Base-by-base conservation (phyloP, 2,888 invertebrate species). In the Phania funesta region DNA sequence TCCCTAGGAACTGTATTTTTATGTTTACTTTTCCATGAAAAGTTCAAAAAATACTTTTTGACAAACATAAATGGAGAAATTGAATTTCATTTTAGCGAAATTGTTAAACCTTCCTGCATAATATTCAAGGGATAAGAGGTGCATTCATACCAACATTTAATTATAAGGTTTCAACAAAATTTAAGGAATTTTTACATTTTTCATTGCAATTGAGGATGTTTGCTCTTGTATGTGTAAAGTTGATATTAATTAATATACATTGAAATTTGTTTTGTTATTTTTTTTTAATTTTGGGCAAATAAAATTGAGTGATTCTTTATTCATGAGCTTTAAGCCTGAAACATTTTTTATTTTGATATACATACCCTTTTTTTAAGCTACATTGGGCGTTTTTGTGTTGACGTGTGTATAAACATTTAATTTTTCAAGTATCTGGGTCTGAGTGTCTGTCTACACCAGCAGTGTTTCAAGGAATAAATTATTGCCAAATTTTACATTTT, bases 331-430 rank as follows among this genome's bases (percentile, higher is more conserved):
- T 65, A 65, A 71, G 52, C 76, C 65, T 29, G 11, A 54, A 71
- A 67, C 65, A 65, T 60, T 80, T 44, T 58, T 65, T 70, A 44
- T 44, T 44, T 44, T 16, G n/a, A 1, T 44, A 16, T 16, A 54
- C 48, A 24, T 44, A n/a, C 24, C 26, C 48, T 46, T 52, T 20
- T 58, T 32, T 50, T 41, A 8, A 32, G 22, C 20, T 50, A 38
- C 16, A 62, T 64, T 68, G 85, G 89, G 89, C 88, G 89, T 86
- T 87, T 84, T 78, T 81, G 80, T 84, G 85, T 85, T 88, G 88
- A 88, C 88, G 86, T 88, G 87, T 79, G 81, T 84, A 68, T 83
- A 76, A 82, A 82, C 84, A 70, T 84, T 81, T 75, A 74, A 84
- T 85, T 84, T 84, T 83, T 86, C 77, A 65, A 67, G 32, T 50